Evolutionary conservation across 2,797 vertebrate genomes (phyloP), one percentile per base, ranked within the genome.

Genomic region (Ptychadena robeensis): DNA sequence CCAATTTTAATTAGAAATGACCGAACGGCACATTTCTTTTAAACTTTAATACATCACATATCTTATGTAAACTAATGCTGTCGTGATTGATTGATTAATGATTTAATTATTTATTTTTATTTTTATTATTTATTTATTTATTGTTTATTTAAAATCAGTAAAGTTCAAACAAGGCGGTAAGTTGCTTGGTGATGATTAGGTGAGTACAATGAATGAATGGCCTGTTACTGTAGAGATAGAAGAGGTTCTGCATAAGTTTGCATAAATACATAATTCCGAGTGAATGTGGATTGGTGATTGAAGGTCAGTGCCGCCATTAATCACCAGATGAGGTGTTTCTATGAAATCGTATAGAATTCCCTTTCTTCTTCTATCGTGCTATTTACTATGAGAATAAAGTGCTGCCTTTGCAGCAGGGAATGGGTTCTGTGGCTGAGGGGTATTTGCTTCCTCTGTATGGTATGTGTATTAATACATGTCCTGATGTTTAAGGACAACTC

Each of bases 381-480:
- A 35, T 40, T 12, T 64, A 22, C 64, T 34, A 34, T 30, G 12
- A 0, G 35, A 34, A 38, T 69, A 38, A 25, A 69, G n/a, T 4
- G 22, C 38, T 14, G 28, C 25, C 35, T 35, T 48, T 48, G 31
- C 2, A 68, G 40, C 25, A 78, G 30, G n/a, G 18, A 67, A 67
- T 67, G 25, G 7, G 27, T 78, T 57, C 68, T 37, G 28, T 68
- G 18, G 25, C n/a, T 37, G 37, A 67, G n/a, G 74, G 4, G 27
- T 34, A 32, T 80, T 53, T 72, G 66, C 73, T 81, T 14, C 38
- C 44, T 48, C 27, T 57, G 57, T 73, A 81, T 66, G 61, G 34
- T 81, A 81, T 73, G 38, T 18, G 11, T n/a, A 72, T 73, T 64
- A 65, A 81, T 81, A 61, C 57, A 66, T 73, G 63, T 40, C 30